Evolutionary conservation across 2,797 vertebrate genomes (phyloP).

Genomic region (Halcyon badia): DNA sequence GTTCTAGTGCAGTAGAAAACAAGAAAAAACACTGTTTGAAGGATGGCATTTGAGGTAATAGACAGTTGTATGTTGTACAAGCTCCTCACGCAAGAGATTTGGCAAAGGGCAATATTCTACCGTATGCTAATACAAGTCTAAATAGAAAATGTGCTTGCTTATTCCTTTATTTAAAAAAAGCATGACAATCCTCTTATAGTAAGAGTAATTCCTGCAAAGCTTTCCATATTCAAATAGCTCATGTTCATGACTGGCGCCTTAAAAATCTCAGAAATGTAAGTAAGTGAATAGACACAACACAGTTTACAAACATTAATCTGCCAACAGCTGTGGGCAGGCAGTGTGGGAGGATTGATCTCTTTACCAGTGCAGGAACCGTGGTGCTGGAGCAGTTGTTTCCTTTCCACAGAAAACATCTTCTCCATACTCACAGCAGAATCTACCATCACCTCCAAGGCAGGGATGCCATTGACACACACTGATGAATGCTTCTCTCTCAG

Average conservation of each 20-base stretch:
- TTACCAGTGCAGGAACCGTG: neutral
- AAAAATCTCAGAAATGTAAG: slow-evolving; percentile 30
- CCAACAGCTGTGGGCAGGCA: slow-evolving; percentile 8
- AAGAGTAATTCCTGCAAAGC: slow-evolving; percentile 14
- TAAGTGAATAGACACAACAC: neutral
- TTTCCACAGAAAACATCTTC: neutral
- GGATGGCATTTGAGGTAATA: slow-evolving; percentile 28
- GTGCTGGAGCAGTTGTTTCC: neutral
- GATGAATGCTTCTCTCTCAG: neutral
- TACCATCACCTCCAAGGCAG: neutral
- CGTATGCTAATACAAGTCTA: slow-evolving; percentile 29
- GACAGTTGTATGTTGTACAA: neutral
- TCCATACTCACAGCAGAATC: neutral
- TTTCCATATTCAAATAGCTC: slow-evolving; percentile 25
- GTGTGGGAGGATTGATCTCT: neutral
- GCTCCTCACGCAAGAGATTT: slow-evolving; percentile 19
- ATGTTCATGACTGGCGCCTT: slow-evolving; percentile 4
- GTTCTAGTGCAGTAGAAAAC: neutral
- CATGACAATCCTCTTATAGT: neutral
- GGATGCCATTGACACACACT: neutral
- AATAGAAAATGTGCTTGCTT: slow-evolving; percentile 22
- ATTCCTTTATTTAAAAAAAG: slow-evolving; percentile 2
- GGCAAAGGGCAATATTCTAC: slow-evolving; percentile 35
- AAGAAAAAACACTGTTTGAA: neutral
- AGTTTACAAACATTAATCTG: slow-evolving; percentile 31